These are phyloP conservation scores for Ruditapes philippinarum DNA, from an alignment of 1,140 invertebrate species.

Conservation along the genomic window DNA sequence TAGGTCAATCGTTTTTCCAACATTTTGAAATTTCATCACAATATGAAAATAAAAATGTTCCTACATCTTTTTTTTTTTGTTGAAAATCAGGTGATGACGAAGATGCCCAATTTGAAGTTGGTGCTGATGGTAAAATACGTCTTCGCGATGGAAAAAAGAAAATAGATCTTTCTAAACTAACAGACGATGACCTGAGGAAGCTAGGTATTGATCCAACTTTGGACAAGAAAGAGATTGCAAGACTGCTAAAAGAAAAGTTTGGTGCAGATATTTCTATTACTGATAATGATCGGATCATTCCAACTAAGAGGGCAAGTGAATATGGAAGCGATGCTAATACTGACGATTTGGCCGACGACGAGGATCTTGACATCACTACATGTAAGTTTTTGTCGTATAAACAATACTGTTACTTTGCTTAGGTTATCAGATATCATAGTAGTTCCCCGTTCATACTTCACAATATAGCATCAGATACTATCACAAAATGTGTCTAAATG, in stretches of 20 bases:
- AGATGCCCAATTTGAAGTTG: slow-evolving; percentile 85
- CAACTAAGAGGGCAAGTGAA: slow-evolving; percentile 81
- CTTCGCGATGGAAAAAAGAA: slow-evolving; percentile 85
- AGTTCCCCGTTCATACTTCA: too few relatives aligned
- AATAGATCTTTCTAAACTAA: slow-evolving; percentile 85
- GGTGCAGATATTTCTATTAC: slow-evolving; percentile 82
- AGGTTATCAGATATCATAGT: too few relatives aligned
- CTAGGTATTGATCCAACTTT: slow-evolving; percentile 84
- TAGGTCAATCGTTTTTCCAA: too few relatives aligned
- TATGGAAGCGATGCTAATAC: slow-evolving; percentile 83
- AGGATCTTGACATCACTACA: slow-evolving; percentile 84
- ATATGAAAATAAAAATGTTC: too few relatives aligned
- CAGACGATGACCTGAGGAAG: slow-evolving; percentile 81
- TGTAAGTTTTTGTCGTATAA: slow-evolving; percentile 79
- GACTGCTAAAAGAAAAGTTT: slow-evolving; percentile 85
- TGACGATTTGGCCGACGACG: slow-evolving; percentile 85
- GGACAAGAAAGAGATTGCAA: slow-evolving; percentile 84
- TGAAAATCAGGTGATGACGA: slow-evolving; percentile 75
- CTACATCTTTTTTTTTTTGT: too few relatives aligned
- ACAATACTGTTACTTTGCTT: too few relatives aligned
- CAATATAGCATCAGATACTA: too few relatives aligned
- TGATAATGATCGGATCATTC: slow-evolving; percentile 80
- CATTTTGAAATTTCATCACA: too few relatives aligned
- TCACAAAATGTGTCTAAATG: neutral
- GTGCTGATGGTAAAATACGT: slow-evolving; percentile 81